A percentile compares a stretch with the other conserved stretches of the same genome.
Evolutionary conservation across 2,113 vertebrate genomes (phyloP).

Genomic region (Microcebus griseorufus): DNA sequence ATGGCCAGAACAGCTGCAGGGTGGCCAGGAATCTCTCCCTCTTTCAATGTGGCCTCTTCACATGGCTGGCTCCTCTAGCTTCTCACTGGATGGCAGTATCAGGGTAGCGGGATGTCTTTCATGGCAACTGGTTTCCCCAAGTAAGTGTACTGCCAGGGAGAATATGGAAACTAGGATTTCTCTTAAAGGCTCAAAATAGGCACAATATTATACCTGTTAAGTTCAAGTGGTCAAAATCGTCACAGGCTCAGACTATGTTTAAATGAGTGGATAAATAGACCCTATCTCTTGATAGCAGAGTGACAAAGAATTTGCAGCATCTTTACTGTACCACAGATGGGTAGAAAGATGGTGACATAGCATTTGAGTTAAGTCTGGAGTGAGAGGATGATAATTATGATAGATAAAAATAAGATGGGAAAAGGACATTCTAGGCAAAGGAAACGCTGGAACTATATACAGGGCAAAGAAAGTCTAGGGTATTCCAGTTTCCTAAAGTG

Average conservation of each 20-base stretch:
- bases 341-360: not conserved
- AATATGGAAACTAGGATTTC: not conserved
- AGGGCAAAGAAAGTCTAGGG: not conserved
- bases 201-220: not conserved
- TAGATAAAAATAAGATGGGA: not conserved
- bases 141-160: not conserved
- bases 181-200: not conserved
- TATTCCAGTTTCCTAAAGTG: not conserved
- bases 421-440: not conserved
- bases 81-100: not conserved
- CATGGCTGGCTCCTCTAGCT: not conserved
- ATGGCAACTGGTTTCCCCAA: not conserved
- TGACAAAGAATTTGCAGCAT: conserved; percentile 1
- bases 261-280: not conserved
- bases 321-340: not conserved
- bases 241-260: not conserved
- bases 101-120: not conserved
- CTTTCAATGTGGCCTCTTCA: not conserved
- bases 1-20: rapidly evolving
- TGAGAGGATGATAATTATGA: conserved; percentile 1
- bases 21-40: not conserved
- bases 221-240: not conserved
- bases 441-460: not conserved
- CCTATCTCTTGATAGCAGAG: not conserved
- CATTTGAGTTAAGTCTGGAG: not conserved